These are phyloP conservation scores for Lucilia sericata DNA, from an alignment of 1,140 invertebrate species.

Conservation along the genomic window DNA sequence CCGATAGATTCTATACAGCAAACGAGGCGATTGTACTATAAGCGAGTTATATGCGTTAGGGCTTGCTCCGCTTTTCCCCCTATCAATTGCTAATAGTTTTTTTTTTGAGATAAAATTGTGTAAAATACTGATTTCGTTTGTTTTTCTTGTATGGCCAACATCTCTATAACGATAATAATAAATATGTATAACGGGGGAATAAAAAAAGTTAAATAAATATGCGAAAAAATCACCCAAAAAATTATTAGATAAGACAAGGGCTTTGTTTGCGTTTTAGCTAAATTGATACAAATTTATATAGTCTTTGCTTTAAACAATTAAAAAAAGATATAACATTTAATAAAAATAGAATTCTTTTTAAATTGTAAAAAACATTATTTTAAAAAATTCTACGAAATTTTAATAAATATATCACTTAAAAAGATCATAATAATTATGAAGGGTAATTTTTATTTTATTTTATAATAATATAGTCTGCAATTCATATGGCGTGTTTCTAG, in stretches of 20 bases:
- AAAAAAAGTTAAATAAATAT: not conserved
- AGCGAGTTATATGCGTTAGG: no score
- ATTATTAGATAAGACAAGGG: not conserved
- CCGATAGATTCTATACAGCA: not conserved
- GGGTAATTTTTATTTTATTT: no score
- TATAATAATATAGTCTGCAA: no score
- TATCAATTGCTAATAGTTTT: not conserved
- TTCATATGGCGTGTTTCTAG: no score
- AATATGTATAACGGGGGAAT: not conserved
- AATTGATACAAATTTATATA: not conserved
- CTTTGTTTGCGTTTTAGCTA: not conserved
- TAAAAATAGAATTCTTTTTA: not conserved
- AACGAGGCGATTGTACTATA: no score
- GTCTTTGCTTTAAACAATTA: not conserved
- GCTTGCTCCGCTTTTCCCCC: no score
- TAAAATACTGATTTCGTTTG: not conserved
- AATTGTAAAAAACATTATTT: not conserved
- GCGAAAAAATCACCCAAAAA: not conserved
- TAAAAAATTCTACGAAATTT: not conserved
- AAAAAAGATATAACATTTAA: not conserved
- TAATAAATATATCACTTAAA: not conserved
- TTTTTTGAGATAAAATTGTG: not conserved
- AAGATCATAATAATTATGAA: no score
- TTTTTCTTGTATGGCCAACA: not conserved
- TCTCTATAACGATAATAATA: not conserved